These are phyloP conservation scores for Merodon equestris DNA, from an alignment of 2,888 invertebrate species.

Conservation along the genomic window DNA sequence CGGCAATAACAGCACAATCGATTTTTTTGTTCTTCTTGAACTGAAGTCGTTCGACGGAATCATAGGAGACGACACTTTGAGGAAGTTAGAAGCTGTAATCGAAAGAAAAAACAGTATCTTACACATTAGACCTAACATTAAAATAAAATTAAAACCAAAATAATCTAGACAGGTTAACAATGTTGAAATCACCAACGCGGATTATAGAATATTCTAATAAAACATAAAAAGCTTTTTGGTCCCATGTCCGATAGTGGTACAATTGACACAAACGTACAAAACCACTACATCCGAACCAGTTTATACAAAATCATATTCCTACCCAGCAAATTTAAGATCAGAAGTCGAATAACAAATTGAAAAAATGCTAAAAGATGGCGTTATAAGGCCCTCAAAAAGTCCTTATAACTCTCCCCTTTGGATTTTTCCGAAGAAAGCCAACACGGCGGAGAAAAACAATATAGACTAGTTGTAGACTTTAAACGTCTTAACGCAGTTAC, in stretches of 20 bases:
- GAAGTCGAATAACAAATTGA: too few species aligned
- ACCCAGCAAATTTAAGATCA: too few species aligned
- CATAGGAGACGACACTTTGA: slow-evolving; percentile 1
- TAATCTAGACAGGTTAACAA: slow-evolving; percentile 1
- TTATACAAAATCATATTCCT: too few species aligned
- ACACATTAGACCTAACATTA: not conserved
- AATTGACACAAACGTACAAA: not conserved
- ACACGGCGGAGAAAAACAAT: too few species aligned
- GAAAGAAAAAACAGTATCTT: slow-evolving; percentile 2
- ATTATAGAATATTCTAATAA: not conserved
- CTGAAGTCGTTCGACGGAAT: slow-evolving; percentile 7
- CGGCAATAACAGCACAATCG: slow-evolving; percentile 1
- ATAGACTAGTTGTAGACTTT: too few species aligned
- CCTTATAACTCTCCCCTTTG: too few species aligned
- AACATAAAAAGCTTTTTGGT: slow-evolving; percentile 2
- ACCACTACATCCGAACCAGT: slow-evolving; percentile 4
- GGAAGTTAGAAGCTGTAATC: not conserved
- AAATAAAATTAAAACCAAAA: slow-evolving; percentile 7
- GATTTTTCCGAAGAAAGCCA: too few species aligned
- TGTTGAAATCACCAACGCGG: slow-evolving; percentile 5
- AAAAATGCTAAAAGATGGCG: too few species aligned
- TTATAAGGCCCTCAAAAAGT: too few species aligned
- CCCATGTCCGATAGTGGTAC: slow-evolving; percentile 6
- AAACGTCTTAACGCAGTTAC: too few species aligned
- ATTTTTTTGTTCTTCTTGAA: slow-evolving; percentile 10